Evolutionary conservation across 2,113 vertebrate genomes (phyloP), one percentile per base, ranked within the genome.

Genomic region (Pelmatolapia mariae): DNA sequence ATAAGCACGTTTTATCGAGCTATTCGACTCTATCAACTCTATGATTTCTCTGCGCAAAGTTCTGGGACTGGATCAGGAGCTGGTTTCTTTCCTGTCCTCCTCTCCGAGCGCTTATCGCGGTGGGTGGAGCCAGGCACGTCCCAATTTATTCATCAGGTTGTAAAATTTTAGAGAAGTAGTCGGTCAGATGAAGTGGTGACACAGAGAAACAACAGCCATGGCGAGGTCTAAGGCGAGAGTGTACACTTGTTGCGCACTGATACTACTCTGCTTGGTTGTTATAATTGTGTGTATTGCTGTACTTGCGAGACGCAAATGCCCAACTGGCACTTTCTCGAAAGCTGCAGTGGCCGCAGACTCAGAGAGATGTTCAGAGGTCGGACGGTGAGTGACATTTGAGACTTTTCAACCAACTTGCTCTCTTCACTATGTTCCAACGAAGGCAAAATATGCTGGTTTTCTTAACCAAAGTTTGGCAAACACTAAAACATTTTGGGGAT

Each of bases 271-370:
- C 22, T 3, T 92, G 16, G 31, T 94, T 13, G n/a, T 66, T 2
- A 2, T 89, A 3, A 80, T 92, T 10, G 89, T 94, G 38, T 91
- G 86, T n/a, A 16, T 91, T 10, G 16, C 33, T 54, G 38, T 89
- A 1, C 9, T 86, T 7, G 19, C 16, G 24, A 84, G 68, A 38
- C 83, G 18, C 53, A 53, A 57, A 10, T 96, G 95, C 82, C 36
- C 90, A 2, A 6, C 56, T 1, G 93, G 43, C 8, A 76, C 2
- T 3, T 97, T 95, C 88, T 76, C 87, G 10, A 93, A 81, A 1
- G 97, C 93, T 1, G 97, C 97, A 0, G 97, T 98, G 84, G 97
- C 97, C 7, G 96, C 97, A 3, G 97, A 98, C 93, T 96, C 96
- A 1, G 88, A 81, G 82, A 96, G n/a, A 18, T 98, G 97, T 89